phyloP scores from a whole-genome alignment of 2,888 invertebrate genomes.

The Lepidocyrtinus sp. region DNA sequence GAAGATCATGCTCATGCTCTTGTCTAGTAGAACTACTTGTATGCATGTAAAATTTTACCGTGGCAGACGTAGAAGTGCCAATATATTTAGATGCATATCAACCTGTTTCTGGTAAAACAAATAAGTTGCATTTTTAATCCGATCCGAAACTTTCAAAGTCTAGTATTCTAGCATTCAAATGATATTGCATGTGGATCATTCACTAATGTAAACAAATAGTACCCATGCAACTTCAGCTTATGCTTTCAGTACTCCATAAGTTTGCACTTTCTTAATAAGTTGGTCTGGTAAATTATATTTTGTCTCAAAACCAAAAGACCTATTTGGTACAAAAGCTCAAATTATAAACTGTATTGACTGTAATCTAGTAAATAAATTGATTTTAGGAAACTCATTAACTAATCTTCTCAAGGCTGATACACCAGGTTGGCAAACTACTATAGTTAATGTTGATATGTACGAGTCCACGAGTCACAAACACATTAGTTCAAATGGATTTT shows the following conservation, averaged over 20 bases:
- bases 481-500: constrained; percentile 2
- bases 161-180: too few species aligned
- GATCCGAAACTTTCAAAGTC: too few species aligned
- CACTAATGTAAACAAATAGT: too few species aligned
- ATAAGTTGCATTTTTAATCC: too few species aligned
- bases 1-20: not conserved
- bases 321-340: not conserved
- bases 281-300: too few species aligned
- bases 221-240: too few species aligned
- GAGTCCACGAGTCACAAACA: not conserved
- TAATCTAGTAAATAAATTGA: not conserved
- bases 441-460: not conserved
- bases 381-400: not conserved
- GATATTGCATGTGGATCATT: too few species aligned
- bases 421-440: not conserved
- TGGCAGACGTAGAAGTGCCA: not conserved
- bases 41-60: not conserved
- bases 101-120: too few species aligned
- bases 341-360: not conserved
- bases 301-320: not conserved
- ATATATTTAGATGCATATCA: too few species aligned
- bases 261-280: too few species aligned
- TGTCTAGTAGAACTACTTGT: not conserved
- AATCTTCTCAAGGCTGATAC: not conserved
- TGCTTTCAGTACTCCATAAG: too few species aligned